Percentiles rank a stretch among this genome's conserved stretches.
phyloP scores from a whole-genome alignment of 2,797 vertebrate genomes.

The Tarsius wallacei region DNA sequence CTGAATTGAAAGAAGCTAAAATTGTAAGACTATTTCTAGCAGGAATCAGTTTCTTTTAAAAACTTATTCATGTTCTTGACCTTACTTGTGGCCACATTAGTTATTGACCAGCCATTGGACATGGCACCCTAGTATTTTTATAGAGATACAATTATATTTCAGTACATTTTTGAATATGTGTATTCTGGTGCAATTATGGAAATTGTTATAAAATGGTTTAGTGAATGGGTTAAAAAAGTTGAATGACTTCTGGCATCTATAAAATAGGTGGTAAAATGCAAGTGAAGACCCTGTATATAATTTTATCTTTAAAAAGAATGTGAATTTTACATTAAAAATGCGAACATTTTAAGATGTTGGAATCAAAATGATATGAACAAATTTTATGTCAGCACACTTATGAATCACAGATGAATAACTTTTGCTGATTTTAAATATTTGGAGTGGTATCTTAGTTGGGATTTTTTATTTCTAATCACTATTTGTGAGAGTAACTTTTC shows the following conservation, averaged over 20 bases:
- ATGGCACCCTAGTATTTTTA: neutral
- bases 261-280: constrained; percentile 70
- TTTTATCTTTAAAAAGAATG: neutral
- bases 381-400: constrained; percentile 9
- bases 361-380: constrained; percentile 27
- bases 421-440: neutral
- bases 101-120: constrained; percentile 13
- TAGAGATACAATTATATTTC: constrained; percentile 5
- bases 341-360: constrained; percentile 37
- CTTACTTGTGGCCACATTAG: constrained; percentile 79
- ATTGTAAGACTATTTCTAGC: constrained; percentile 73
- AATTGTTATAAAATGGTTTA: constrained; percentile 56
- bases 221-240: constrained; percentile 76
- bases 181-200: neutral
- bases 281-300: constrained; percentile 40
- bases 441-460: neutral
- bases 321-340: constrained; percentile 48
- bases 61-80: constrained; percentile 68
- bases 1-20: constrained; percentile 75
- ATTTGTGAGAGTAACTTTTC: constrained; percentile 45
- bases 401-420: neutral
- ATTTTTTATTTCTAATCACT: constrained; percentile 65
- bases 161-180: neutral
- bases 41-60: constrained; percentile 80
- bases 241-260: constrained; percentile 72